Evolutionary conservation across 2,888 invertebrate species (phyloP).

Genomic region (Cotesia congregata): DNA sequence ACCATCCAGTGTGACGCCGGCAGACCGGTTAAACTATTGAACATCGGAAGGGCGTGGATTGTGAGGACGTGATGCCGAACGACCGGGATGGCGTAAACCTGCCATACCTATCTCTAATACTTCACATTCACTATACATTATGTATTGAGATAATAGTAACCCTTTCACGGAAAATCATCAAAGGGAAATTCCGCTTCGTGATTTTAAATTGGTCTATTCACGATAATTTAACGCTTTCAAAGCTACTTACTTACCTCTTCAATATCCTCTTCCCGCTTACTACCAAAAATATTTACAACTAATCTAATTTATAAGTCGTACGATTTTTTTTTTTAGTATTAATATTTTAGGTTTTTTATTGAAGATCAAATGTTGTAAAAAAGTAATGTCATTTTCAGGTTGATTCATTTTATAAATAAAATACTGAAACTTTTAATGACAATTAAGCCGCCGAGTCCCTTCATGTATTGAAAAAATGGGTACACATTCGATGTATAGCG

Average conservation of each 20-base stretch:
- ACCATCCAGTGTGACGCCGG: constrained; percentile 41
- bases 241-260: neutral
- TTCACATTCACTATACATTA: neutral
- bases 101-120: neutral
- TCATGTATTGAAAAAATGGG: neutral
- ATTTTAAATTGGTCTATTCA: neutral
- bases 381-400: neutral
- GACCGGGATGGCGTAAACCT: constrained; percentile 9
- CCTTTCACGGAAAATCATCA: neutral
- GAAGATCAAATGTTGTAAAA: too few species aligned
- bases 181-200: neutral
- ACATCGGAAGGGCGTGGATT: constrained; percentile 64
- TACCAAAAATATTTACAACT: neutral
- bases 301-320: too few species aligned
- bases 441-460: neutral
- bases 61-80: constrained; percentile 29
- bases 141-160: neutral
- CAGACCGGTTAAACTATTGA: constrained; percentile 54
- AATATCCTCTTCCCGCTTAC: neutral
- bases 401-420: neutral
- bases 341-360: too few species aligned
- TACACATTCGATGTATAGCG: neutral
- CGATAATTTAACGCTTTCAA: neutral
- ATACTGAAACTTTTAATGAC: neutral
- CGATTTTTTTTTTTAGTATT: too few species aligned